Base-by-base conservation (phyloP, 2,797 vertebrate species). In the Lagorchestes hirsutus region DNA sequence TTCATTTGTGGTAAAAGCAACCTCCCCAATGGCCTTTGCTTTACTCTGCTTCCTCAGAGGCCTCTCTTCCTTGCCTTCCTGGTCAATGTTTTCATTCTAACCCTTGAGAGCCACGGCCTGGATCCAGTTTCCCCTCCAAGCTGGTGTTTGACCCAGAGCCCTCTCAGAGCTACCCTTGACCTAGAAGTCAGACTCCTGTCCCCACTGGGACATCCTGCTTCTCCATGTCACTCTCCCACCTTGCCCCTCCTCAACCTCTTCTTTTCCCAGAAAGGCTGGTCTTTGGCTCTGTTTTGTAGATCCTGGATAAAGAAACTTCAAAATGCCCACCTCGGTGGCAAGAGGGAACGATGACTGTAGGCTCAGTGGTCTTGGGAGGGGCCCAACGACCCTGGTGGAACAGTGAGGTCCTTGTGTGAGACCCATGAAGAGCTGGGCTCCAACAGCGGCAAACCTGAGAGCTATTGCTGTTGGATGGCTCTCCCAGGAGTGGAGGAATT, bases 391-490 rank as follows among this genome's bases (percentile, higher is more conserved):
- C 8, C 3, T 50, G 24, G 93, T 14, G 0, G 58, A 87, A 14
- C 55, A 34, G 54, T 91, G n/a, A 12, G 46, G 10, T 34, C 74
- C 31, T 90, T 54, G 59, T n/a, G 12, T 59, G 3, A 22, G 92
- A 59, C 28, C 46, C 54, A 34, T 55, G 82, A 93, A 54, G 67
- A 46, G 56, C 40, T 1, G 3, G 0, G 22, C 40, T 46, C 74
- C 40, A 22, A 27, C 46, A 67, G 40, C 1, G 1, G 14, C 0
- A 27, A 50, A 22, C 40, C 74, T 11, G 0, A 34, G 9, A 92
- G 28, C 97, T 97, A 95, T 96, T 98, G 97, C 97, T 98, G 97
- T 98, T 96, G 97, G 97, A 97, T 96, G 97, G 96, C 93, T 97
- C 97, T 98, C 97, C 91, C 96, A 96, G 98, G 97, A 98, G 95